phyloP scores from a whole-genome alignment of 2,797 vertebrate species.

The Enteromius viviparus region DNA sequence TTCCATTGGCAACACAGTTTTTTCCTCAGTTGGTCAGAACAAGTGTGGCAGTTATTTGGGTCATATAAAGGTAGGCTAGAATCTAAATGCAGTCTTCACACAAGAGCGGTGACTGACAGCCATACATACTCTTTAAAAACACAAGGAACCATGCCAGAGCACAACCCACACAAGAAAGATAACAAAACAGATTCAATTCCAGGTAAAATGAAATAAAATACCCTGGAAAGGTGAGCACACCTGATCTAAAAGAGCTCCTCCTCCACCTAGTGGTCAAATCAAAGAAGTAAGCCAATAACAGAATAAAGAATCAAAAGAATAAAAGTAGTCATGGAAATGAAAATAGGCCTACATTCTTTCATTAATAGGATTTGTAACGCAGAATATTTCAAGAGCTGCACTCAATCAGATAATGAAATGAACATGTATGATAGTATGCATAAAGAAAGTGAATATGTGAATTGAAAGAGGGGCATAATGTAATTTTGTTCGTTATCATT shows the following conservation, averaged over 20 bases:
- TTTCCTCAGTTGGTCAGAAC: no score
- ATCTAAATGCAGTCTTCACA: no score
- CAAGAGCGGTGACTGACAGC: no score
- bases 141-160: no score
- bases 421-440: conserved; percentile 1
- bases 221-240: background rate
- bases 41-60: no score
- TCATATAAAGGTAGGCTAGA: no score
- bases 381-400: conserved; percentile 4
- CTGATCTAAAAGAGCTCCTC: conserved; percentile 53
- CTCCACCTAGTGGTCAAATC: conserved; percentile 72
- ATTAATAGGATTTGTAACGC: background rate
- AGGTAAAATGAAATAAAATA: background rate
- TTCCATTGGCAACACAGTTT: no score
- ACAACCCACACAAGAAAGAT: no score
- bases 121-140: no score
- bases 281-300: background rate
- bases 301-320: background rate
- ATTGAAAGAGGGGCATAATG: conserved; percentile 10
- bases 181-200: no score
- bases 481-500: conserved; percentile 9
- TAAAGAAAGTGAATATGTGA: conserved; percentile 16
- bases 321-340: background rate
- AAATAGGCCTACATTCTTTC: conserved; percentile 1
- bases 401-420: conserved; percentile 25